phyloP scores from a whole-genome alignment of 2,797 vertebrate species.

The Pseudotriccus pelzelni region DNA sequence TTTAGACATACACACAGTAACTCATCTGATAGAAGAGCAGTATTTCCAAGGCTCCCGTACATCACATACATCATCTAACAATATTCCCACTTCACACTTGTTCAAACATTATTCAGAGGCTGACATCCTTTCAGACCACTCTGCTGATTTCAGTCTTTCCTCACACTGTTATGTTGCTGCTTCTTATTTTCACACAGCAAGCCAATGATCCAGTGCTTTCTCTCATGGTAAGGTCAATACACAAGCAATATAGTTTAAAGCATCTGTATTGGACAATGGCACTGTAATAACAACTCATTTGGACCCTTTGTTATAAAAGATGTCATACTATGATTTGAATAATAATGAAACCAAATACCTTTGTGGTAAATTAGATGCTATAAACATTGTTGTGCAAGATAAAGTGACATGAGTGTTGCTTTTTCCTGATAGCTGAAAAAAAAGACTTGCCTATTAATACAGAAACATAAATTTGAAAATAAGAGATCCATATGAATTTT shows the following conservation, averaged over 20 bases:
- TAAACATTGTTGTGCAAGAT: conserved; percentile 14
- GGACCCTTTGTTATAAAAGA: conserved; percentile 38
- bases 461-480: not conserved
- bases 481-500: not conserved
- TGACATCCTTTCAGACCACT: not conserved
- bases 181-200: not conserved
- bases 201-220: conserved; percentile 18
- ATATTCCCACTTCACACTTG: not conserved
- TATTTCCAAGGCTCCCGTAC: not conserved
- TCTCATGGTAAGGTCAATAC: conserved; percentile 33
- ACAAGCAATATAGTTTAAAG: conserved; percentile 30
- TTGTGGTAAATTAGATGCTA: conserved; percentile 34
- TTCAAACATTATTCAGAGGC: conserved; percentile 44
- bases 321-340: conserved; percentile 30
- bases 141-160: conserved; percentile 27
- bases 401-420: not conserved
- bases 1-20: not conserved
- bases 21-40: not conserved
- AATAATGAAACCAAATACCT: conserved; percentile 54
- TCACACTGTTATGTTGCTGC: not conserved
- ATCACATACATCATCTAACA: conserved; percentile 28
- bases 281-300: conserved; percentile 21
- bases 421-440: not conserved
- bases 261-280: conserved; percentile 22
- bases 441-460: not conserved